Evolutionary conservation across 2,888 invertebrate genomes (phyloP).

Genomic region (Spilarctia lutea): DNA sequence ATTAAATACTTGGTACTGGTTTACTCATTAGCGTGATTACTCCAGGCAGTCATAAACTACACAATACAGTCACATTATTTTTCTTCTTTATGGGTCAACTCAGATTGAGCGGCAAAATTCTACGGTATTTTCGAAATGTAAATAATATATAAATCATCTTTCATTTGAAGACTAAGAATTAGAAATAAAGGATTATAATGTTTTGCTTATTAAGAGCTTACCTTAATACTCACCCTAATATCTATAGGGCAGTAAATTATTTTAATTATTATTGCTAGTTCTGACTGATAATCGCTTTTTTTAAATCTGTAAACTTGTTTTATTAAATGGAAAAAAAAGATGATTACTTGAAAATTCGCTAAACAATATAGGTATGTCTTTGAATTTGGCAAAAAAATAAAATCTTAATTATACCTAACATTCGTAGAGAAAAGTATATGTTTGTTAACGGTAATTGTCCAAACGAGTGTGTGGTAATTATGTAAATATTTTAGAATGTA

Average conservation of each 20-base stretch:
- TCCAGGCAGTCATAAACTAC: constrained; percentile 8
- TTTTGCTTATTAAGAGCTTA: background rate
- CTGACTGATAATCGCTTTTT: background rate
- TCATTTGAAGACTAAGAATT: background rate
- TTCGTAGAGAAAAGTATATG: background rate
- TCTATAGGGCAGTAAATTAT: background rate
- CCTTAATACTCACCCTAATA: background rate
- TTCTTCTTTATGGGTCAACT: background rate
- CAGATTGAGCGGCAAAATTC: background rate
- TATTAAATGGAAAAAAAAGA: background rate
- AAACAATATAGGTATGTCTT: background rate
- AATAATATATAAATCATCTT: background rate
- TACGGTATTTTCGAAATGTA: background rate
- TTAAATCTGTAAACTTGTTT: background rate
- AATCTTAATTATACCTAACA: background rate
- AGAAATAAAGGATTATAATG: background rate
- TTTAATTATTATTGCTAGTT: background rate
- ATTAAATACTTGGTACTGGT: constrained; percentile 11
- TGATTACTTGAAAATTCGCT: background rate
- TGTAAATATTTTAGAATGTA: constrained; percentile 5
- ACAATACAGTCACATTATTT: background rate
- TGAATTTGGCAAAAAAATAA: background rate
- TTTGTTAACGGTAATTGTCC: constrained; percentile 2
- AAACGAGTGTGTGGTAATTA: constrained; percentile 2
- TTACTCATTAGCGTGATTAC: constrained; percentile 18